phyloP scores from a whole-genome alignment of 2,113 vertebrate species.

The Apeltes quadracus region DNA sequence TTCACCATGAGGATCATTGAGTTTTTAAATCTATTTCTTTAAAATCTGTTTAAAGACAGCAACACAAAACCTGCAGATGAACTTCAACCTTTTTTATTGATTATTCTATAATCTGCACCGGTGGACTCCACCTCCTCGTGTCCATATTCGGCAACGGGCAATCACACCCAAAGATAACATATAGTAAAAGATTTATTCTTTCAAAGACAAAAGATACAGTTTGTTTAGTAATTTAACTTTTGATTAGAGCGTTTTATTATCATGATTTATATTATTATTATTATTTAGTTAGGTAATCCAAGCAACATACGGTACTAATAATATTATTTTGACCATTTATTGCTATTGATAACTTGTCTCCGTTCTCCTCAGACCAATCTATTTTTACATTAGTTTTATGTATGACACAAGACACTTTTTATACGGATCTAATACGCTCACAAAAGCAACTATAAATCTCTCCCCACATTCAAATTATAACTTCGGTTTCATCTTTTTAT shows the following conservation, averaged over 20 bases:
- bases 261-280: background rate
- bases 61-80: background rate
- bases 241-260: background rate
- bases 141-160: too few species aligned
- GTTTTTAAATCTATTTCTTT: background rate
- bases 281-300: background rate
- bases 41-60: background rate
- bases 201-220: background rate
- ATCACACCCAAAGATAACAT: background rate
- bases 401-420: background rate
- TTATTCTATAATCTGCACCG: background rate
- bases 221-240: background rate
- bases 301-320: too few species aligned
- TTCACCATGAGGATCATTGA: background rate
- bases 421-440: background rate
- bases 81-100: background rate
- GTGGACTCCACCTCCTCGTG: too few species aligned
- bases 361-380: background rate
- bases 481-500: background rate
- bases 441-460: background rate
- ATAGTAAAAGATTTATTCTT: background rate
- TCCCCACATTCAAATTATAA: background rate
- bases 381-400: too few species aligned
- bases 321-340: background rate
- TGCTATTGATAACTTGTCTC: background rate